Base-by-base conservation (phyloP, 1,140 invertebrate genomes). In the Drosophila setifemur region DNA sequence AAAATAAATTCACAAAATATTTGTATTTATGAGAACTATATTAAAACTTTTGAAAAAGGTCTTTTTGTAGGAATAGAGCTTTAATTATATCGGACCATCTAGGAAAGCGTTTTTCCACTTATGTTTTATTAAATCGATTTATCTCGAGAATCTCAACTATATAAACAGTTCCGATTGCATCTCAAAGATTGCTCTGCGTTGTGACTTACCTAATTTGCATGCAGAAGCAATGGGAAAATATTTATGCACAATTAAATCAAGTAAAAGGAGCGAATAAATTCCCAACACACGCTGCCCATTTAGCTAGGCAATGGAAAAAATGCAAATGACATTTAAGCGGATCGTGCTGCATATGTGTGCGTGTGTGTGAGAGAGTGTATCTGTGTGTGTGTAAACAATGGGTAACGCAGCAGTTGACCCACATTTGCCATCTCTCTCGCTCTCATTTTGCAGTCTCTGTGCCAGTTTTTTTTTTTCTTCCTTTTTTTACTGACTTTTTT, bases 161-260 rank as follows among this genome's bases (percentile, higher is more conserved):
- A 71, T 58, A 57, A 21, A 53, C 35, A 75, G 57, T 21, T 63
- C 14, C 26, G 25, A 73, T 57, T 61, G 60, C 53, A 55, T 68
- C 47, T 68, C 45, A 61, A 60, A 52, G 48, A 29, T 28, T 18
- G 53, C 21, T 39, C 47, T 43, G 26, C 48, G 26, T 39, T 14
- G 23, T 45, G 12, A 7, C 1, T 14, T 8, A 8, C 12, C 82
- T 85, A 87, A 85, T 86, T 81, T 76, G 70, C 61, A 85, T 81
- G 76, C 72, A 67, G 29, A 68, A 55, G 57, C 71, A 68, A 55
- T 63, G 67, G 44, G 42, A 82, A 86, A 87, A 87, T 87, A 87
- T 87, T 86, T 81, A 87, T 86, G 81, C 69, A 78, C 78, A 82
- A 82, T 82, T 82, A 85, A 83, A 85, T 78, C 79, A 83, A 85